Evolutionary conservation across 2,113 vertebrate species (phyloP).

Genomic region (Xerus inauris): DNA sequence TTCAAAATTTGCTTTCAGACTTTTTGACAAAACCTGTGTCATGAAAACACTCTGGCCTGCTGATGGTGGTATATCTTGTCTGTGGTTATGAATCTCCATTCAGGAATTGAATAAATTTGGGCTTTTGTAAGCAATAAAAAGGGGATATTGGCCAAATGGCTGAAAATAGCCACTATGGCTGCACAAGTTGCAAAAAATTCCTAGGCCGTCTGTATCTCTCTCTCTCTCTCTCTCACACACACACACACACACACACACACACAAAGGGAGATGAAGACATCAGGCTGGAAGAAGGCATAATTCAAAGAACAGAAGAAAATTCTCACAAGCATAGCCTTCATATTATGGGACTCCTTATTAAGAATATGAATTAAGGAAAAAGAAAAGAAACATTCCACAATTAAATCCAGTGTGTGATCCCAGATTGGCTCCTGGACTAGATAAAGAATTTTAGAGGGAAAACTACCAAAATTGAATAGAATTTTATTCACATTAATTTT

Average conservation of each 20-base stretch:
- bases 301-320: not conserved
- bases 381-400: not conserved
- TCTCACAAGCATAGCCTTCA: not conserved
- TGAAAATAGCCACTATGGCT: not conserved
- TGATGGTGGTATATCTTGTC: not conserved
- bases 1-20: not conserved
- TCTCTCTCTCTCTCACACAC: too few species aligned
- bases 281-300: not conserved
- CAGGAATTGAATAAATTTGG: not conserved
- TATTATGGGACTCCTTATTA: not conserved
- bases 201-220: too few species aligned
- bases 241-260: too few species aligned
- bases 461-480: not conserved
- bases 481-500: not conserved
- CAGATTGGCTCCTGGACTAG: not conserved
- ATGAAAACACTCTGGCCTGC: not conserved
- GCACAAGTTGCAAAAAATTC: not conserved
- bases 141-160: not conserved
- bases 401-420: not conserved
- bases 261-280: not conserved
- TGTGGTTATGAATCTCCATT: not conserved
- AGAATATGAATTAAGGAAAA: not conserved
- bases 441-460: not conserved
- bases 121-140: not conserved
- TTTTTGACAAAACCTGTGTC: not conserved